Percentiles rank a stretch among this genome's conserved stretches.
These are phyloP conservation scores for Slavum lentiscoides DNA, from an alignment of 2,888 invertebrate genomes.

Conservation along the genomic window DNA sequence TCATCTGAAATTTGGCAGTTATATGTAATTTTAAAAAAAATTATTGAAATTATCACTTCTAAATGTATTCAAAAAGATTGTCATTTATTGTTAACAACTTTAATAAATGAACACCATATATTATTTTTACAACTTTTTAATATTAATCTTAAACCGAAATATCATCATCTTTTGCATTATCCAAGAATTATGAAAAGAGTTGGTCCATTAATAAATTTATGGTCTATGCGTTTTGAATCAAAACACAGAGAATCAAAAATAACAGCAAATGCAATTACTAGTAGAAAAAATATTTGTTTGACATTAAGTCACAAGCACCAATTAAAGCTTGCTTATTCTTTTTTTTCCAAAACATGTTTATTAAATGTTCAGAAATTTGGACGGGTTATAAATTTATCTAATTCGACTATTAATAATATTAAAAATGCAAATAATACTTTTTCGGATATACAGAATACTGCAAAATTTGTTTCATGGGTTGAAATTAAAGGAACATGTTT, in stretches of 20 bases:
- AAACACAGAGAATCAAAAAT: neutral
- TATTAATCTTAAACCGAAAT: neutral
- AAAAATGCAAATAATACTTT: neutral
- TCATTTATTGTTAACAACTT: neutral
- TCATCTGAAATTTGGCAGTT: neutral
- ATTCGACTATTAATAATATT: neutral
- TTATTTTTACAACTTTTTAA: neutral
- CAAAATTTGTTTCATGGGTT: too few species aligned
- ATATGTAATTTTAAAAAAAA: neutral
- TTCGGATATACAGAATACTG: too few species aligned
- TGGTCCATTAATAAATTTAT: neutral
- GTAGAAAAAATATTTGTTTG: neutral
- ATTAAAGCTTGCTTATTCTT: neutral
- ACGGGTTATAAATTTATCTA: neutral
- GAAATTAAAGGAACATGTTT: too few species aligned
- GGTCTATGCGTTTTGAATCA: neutral
- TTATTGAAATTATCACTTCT: neutral
- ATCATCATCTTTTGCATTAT: slow-evolving; percentile 4
- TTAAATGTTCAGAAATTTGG: neutral
- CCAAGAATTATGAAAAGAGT: neutral
- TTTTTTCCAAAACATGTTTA: neutral
- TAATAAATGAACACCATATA: neutral
- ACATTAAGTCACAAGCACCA: slow-evolving; percentile 2
- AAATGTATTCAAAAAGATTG: neutral
- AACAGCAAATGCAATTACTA: neutral